Conservation (phyloP, 2,888 invertebrate species). For the Chesias legatella region DNA sequence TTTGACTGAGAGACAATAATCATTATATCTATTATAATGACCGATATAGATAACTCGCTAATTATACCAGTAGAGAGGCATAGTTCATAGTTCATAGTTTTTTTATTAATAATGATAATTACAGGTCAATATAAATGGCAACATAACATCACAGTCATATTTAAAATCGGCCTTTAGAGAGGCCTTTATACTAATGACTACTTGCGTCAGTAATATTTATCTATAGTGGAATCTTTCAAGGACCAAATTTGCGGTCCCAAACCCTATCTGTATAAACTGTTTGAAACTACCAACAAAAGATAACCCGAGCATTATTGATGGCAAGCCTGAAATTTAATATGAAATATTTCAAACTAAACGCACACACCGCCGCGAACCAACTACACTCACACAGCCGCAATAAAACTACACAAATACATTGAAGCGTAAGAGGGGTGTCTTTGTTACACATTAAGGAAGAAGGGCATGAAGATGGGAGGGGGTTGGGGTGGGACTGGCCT, state of each 20-base stretch:
- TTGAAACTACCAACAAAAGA: constrained; percentile 51
- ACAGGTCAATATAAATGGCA: no score
- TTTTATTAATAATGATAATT: no score
- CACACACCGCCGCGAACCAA: constrained; percentile 38
- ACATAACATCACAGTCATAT: no score
- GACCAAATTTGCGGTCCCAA: constrained; percentile 8
- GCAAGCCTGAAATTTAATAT: constrained; percentile 76
- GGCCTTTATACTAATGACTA: no score
- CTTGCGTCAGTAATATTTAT: background rate
- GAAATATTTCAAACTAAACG: constrained; percentile 68
- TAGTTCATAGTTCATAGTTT: no score
- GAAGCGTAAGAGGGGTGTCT: constrained; percentile 76
- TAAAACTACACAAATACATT: constrained; percentile 63
- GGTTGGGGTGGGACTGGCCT: constrained; percentile 42
- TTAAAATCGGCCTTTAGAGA: no score
- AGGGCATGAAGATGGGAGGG: constrained; percentile 66
- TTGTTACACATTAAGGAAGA: constrained; percentile 79
- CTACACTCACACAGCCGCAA: constrained; percentile 58
- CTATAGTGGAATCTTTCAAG: constrained; percentile 12
- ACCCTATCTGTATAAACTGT: constrained; percentile 27
- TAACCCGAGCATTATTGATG: constrained; percentile 69
- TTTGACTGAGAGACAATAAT: no score
- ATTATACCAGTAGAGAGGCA: no score
- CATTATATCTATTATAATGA: no score
- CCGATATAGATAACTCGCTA: no score